Percentiles rank a stretch among this genome's conserved stretches.
phyloP scores from a whole-genome alignment of 2,113 vertebrate genomes.

The Neotoma lepida region DNA sequence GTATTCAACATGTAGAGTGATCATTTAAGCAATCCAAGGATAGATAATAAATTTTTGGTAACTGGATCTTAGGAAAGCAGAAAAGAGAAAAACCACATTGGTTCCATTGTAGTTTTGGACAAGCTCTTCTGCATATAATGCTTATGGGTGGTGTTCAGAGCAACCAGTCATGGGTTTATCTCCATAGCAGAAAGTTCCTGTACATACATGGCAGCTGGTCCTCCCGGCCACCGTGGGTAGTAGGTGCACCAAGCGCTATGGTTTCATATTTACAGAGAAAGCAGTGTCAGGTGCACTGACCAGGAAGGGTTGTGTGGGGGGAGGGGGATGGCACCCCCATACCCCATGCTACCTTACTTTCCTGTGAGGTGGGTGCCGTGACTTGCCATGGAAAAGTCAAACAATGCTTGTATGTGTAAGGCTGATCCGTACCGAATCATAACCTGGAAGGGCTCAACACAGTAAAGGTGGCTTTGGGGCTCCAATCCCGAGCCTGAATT shows the following conservation, averaged over 20 bases:
- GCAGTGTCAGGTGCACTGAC: not conserved
- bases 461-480: not conserved
- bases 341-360: not conserved
- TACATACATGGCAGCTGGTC: not conserved
- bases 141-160: not conserved
- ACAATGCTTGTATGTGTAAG: not conserved
- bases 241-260: not conserved
- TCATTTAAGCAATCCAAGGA: not conserved
- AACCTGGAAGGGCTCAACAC: not conserved
- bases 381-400: not conserved
- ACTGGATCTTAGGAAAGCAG: not conserved
- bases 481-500: not conserved
- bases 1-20: not conserved
- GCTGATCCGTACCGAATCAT: not conserved
- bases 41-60: conserved; percentile 25
- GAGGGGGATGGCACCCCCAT: not conserved
- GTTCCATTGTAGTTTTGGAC: not conserved
- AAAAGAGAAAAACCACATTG: not conserved
- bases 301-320: not conserved
- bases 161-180: not conserved
- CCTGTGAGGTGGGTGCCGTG: not conserved
- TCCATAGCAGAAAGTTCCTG: not conserved
- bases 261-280: not conserved
- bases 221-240: not conserved
- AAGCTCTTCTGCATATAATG: not conserved